Evolutionary conservation across 1,140 invertebrate genomes (phyloP).

Genomic region (Drosophila biarmipes): DNA sequence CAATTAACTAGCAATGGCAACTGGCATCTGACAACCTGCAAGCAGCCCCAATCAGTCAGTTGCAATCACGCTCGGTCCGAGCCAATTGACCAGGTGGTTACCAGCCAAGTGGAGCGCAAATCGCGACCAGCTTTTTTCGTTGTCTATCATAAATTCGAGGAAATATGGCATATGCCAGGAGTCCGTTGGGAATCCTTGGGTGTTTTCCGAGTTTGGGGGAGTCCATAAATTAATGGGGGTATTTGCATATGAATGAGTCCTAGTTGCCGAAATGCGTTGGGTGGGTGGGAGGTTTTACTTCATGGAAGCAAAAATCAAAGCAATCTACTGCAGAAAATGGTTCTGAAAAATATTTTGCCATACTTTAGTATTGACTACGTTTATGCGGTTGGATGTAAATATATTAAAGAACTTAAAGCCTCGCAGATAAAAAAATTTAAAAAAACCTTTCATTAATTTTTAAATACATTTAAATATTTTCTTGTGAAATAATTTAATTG

Average conservation of each 20-base stretch:
- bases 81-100: conserved; percentile 8
- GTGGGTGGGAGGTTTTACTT: no score
- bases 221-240: not conserved
- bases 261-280: no score
- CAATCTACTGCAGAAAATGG: not conserved
- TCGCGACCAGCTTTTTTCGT: not conserved
- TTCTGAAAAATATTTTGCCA: not conserved
- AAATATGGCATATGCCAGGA: conserved; percentile 4
- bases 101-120: conserved; percentile 7
- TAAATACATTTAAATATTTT: no score
- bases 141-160: conserved; percentile 1
- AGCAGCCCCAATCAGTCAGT: conserved; percentile 64
- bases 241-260: conserved; percentile 5
- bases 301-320: not conserved
- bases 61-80: conserved; percentile 28
- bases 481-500: no score
- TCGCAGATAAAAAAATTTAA: no score
- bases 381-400: not conserved
- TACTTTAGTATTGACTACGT: not conserved
- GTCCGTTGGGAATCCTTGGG: not conserved
- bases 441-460: no score
- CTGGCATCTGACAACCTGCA: conserved; percentile 42
- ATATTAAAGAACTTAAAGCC: no score
- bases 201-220: not conserved
- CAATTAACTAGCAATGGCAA: conserved; percentile 60